Percentiles rank a stretch among this genome's conserved stretches.
Conservation (phyloP, 2,797 vertebrate species). For the Coracias cyanogaster region DNA sequence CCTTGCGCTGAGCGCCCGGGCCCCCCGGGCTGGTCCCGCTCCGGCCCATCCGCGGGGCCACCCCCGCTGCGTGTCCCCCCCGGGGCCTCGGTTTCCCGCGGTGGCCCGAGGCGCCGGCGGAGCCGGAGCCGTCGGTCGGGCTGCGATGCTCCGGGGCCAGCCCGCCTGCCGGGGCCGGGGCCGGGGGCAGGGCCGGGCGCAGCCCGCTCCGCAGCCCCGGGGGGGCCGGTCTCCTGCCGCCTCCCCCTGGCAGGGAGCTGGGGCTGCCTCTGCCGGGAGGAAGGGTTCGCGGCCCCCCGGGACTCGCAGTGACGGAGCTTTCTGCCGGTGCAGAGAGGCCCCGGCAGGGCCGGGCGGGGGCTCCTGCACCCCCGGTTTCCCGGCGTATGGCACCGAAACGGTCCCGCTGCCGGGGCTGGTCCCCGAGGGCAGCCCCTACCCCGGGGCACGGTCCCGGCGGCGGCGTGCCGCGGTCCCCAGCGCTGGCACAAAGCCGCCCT, state of each 20-base stretch:
- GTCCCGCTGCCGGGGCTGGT: accelerated
- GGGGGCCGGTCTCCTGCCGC: not conserved
- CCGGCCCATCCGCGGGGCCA: not conserved
- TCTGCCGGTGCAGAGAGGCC: not conserved
- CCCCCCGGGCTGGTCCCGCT: not conserved
- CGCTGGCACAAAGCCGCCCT: not conserved
- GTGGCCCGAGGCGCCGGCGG: accelerated
- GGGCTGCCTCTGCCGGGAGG: not conserved
- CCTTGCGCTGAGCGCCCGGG: not conserved
- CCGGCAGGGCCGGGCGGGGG: not conserved
- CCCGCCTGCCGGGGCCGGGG: not conserved
- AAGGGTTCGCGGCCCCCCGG: not conserved
- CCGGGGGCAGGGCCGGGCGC: not conserved
- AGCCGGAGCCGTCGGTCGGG: not conserved
- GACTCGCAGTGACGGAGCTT: not conserved
- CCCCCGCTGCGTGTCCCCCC: accelerated
- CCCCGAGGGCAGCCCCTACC: not conserved
- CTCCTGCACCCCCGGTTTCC: not conserved
- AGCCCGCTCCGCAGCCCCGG: accelerated
- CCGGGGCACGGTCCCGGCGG: not conserved
- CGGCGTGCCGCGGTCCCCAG: accelerated
- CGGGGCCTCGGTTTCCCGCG: not conserved
- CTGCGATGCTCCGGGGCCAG: not conserved
- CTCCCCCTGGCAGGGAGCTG: not conserved
- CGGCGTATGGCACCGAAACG: accelerated